A percentile compares a stretch with the other conserved stretches of the same genome.
These are phyloP conservation scores for Diarsia rubi DNA, from an alignment of 2,888 invertebrate genomes.

Conservation along the genomic window DNA sequence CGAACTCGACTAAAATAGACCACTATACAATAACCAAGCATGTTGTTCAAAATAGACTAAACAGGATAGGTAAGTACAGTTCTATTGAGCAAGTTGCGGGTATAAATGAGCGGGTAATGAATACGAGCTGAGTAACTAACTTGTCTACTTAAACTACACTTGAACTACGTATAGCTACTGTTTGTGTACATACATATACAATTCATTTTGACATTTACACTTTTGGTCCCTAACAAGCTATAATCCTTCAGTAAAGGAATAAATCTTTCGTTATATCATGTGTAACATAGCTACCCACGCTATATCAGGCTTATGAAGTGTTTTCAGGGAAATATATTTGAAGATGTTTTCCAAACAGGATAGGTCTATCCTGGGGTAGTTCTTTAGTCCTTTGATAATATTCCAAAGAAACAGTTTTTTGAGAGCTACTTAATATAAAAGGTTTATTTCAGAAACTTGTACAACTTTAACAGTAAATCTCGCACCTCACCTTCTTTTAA, in stretches of 20 bases:
- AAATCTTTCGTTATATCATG: conserved; percentile 3
- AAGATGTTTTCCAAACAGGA: not conserved
- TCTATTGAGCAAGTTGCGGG: conserved; percentile 26
- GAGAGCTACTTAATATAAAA: too few species aligned
- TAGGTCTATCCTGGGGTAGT: not conserved
- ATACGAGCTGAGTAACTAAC: conserved; percentile 37
- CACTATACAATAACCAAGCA: not conserved
- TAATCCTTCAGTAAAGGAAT: not conserved
- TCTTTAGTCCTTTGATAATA: too few species aligned
- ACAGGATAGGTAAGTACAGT: conserved; percentile 8
- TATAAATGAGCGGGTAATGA: conserved; percentile 38
- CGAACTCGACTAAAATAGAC: conserved; percentile 17
- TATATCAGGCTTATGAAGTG: not conserved
- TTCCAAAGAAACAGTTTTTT: too few species aligned
- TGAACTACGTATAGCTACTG: conserved; percentile 13
- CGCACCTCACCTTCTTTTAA: too few species aligned
- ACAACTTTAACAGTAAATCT: too few species aligned
- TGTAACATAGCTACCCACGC: not conserved
- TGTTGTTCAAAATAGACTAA: conserved; percentile 31
- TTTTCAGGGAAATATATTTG: not conserved
- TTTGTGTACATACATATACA: not conserved
- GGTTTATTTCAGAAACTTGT: too few species aligned
- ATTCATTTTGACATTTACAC: not conserved
- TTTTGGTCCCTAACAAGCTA: not conserved
- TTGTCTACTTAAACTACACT: conserved; percentile 41